These are phyloP conservation scores for Cheiracanthium punctorium DNA, from an alignment of 2,888 invertebrate genomes.

Conservation along the genomic window DNA sequence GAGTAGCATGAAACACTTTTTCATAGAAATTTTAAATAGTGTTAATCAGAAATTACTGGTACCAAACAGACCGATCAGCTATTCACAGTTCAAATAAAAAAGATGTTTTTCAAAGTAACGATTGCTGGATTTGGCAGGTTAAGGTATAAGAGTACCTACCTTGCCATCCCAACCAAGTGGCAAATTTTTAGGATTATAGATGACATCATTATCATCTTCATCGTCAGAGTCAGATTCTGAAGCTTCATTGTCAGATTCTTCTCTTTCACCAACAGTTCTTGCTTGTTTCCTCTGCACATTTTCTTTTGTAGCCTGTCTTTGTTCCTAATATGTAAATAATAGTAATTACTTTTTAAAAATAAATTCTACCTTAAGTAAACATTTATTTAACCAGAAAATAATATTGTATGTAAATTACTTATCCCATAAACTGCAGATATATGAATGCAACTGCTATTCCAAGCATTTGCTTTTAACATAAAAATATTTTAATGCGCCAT, in stretches of 20 bases:
- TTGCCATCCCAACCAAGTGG: slow-evolving; percentile 99
- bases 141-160: slow-evolving; percentile 78
- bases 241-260: slow-evolving; percentile 86
- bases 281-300: slow-evolving; percentile 99
- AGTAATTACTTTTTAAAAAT: background rate
- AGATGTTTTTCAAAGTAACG: background rate
- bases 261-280: slow-evolving; percentile 92
- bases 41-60: too few relatives aligned
- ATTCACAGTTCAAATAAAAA: background rate
- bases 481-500: too few relatives aligned
- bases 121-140: too few relatives aligned
- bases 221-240: slow-evolving; percentile 86
- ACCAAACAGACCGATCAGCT: too few relatives aligned
- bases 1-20: too few relatives aligned
- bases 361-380: too few relatives aligned
- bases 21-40: too few relatives aligned
- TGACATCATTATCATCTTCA: slow-evolving; percentile 92
- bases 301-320: slow-evolving; percentile 93
- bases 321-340: slow-evolving; percentile 78
- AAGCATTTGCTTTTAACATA: too few relatives aligned
- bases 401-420: too few relatives aligned
- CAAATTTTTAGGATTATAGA: slow-evolving; percentile 99
- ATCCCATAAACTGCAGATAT: too few relatives aligned
- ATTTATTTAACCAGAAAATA: too few relatives aligned
- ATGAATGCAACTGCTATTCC: too few relatives aligned